phyloP scores from a whole-genome alignment of 2,113 vertebrate genomes.

The Charadrius vociferus region DNA sequence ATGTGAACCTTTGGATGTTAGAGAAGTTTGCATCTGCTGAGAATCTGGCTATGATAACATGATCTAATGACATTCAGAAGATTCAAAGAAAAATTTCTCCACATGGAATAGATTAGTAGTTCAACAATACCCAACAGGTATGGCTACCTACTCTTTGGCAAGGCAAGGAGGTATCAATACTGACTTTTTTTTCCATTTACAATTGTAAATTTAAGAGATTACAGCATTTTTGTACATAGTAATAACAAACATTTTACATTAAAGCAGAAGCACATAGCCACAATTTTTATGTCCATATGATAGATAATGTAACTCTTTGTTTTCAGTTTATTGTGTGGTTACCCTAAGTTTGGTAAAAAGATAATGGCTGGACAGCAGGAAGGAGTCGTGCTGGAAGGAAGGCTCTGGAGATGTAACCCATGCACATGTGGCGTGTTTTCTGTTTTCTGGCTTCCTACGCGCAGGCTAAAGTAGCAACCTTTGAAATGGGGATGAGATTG shows the following conservation, averaged over 20 bases:
- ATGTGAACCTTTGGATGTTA: background rate
- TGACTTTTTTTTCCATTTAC: background rate
- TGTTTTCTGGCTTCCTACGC: background rate
- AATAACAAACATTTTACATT: background rate
- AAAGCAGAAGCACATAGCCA: background rate
- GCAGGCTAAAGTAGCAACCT: background rate
- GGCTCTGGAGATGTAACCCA: background rate
- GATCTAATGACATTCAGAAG: background rate
- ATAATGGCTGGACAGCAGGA: background rate
- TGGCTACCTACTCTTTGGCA: background rate
- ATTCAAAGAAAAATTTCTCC: background rate
- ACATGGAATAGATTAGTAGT: background rate
- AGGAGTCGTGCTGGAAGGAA: background rate
- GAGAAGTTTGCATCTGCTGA: background rate
- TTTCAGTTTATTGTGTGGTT: background rate
- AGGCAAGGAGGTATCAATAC: background rate
- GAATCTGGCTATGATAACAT: background rate
- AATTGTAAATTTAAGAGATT: background rate
- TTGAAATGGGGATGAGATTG: background rate
- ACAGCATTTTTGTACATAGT: background rate
- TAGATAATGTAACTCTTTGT: background rate
- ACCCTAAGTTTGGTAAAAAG: background rate
- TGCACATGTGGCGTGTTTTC: background rate
- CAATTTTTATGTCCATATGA: background rate
- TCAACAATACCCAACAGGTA: background rate